These are phyloP conservation scores for Coboldia fuscipes DNA, from an alignment of 1,140 invertebrate genomes.

Conservation along the genomic window DNA sequence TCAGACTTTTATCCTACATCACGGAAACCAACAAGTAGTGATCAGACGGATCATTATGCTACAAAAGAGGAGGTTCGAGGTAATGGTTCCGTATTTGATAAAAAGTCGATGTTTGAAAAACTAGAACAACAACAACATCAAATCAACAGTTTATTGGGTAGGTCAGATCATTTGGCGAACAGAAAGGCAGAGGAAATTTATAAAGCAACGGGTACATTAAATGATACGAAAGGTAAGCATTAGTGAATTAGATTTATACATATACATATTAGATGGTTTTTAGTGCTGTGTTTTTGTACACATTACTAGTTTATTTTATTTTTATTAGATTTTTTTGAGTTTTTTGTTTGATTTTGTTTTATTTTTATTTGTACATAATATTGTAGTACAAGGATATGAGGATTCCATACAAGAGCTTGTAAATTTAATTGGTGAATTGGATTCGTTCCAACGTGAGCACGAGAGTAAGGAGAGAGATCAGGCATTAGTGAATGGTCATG, in stretches of 20 bases:
- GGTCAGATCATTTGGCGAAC: not conserved
- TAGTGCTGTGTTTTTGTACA: no score
- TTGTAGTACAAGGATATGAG: conserved; percentile 22
- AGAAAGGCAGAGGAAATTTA: conserved; percentile 1
- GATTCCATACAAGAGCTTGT: conserved; percentile 22
- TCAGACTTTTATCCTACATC: not conserved
- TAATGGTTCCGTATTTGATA: conserved; percentile 17
- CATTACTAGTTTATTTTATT: no score
- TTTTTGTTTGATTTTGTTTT: not conserved
- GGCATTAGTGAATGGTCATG: not conserved
- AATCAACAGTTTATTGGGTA: not conserved
- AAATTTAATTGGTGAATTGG: conserved; percentile 23
- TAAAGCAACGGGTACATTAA: no score
- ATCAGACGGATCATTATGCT: not conserved
- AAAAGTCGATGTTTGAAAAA: conserved; percentile 21
- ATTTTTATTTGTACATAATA: not conserved
- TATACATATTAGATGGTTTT: no score
- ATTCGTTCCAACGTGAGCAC: conserved; percentile 22
- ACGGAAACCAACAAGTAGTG: not conserved
- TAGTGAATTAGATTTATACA: no score
- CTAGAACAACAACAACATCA: conserved; percentile 7
- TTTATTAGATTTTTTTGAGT: not conserved
- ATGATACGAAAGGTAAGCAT: no score
- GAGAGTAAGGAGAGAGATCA: conserved; percentile 7
- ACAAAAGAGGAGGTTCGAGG: no score